Evolutionary conservation across 2,797 vertebrate species (phyloP).

Genomic region (Heteromormyrus szaboi): DNA sequence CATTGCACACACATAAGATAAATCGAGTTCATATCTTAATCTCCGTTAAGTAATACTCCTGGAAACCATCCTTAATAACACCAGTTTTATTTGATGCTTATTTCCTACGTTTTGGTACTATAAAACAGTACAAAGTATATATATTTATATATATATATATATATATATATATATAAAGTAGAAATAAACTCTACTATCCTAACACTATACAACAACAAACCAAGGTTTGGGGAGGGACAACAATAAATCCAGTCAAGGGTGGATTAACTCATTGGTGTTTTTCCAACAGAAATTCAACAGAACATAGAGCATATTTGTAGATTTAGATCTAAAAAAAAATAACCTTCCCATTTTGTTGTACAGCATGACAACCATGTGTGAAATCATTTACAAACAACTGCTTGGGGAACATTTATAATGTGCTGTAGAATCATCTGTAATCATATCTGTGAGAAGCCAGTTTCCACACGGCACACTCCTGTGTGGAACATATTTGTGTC

Average conservation of each 20-base stretch:
- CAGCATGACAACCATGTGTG: not conserved
- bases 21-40: not conserved
- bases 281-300: not conserved
- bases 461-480: not conserved
- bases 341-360: slow-evolving; percentile 42
- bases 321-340: not conserved
- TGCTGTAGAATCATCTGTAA: not conserved
- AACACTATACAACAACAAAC: slow-evolving; percentile 45
- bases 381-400: slow-evolving; percentile 21
- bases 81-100: slow-evolving; percentile 43
- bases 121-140: slow-evolving; percentile 66
- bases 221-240: slow-evolving; percentile 27
- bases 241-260: not conserved
- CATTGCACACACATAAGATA: not conserved
- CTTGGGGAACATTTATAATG: slow-evolving; percentile 26
- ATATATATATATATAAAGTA: slow-evolving; percentile 43
- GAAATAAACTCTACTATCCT: slow-evolving; percentile 45
- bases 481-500: not conserved
- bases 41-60: not conserved
- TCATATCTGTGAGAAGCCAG: not conserved
- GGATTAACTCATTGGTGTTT: not conserved
- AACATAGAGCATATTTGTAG: not conserved
- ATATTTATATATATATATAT: slow-evolving; percentile 35
- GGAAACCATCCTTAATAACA: slow-evolving; percentile 21
- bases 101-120: slow-evolving; percentile 62